A percentile compares a stretch with the other conserved stretches of the same genome.
phyloP scores from a whole-genome alignment of 2,888 invertebrate species.

The Ophion slaviceki region DNA sequence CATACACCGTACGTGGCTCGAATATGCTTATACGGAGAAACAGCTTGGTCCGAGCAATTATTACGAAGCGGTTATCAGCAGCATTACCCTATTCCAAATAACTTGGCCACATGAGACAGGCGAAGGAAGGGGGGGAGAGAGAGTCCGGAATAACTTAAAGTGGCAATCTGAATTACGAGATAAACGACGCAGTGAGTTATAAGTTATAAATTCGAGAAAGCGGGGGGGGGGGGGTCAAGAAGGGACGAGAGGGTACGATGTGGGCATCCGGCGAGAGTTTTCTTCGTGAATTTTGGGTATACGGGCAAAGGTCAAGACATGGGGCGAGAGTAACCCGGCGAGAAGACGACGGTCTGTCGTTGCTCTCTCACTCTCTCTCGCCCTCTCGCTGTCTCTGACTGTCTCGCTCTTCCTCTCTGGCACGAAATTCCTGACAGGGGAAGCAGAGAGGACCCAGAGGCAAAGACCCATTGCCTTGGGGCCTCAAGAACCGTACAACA shows the following conservation, averaged over 20 bases:
- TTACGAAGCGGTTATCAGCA: slow-evolving; percentile 55
- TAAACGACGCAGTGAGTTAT: slow-evolving; percentile 53
- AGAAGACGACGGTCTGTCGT: slow-evolving; percentile 34
- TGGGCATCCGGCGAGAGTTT: slow-evolving; percentile 67
- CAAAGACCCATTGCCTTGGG: slow-evolving; percentile 62
- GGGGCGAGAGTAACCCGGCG: slow-evolving; percentile 41
- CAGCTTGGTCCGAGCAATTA: slow-evolving; percentile 42
- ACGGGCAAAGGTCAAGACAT: slow-evolving; percentile 63
- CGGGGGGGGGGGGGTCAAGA: slow-evolving; percentile 51
- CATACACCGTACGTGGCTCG: slow-evolving; percentile 63
- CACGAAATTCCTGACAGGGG: slow-evolving; percentile 55
- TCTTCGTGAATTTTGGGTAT: slow-evolving; percentile 61
- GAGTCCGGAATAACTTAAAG: slow-evolving; percentile 20
- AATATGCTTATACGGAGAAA: slow-evolving; percentile 45
- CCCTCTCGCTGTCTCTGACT: slow-evolving; percentile 40
- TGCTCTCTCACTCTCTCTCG: slow-evolving; percentile 42
- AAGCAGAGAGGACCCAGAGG: slow-evolving; percentile 57
- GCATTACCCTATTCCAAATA: slow-evolving; percentile 42
- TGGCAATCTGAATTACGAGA: slow-evolving; percentile 57
- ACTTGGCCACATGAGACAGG: slow-evolving; percentile 40
- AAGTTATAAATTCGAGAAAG: slow-evolving; percentile 46
- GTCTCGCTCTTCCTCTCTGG: slow-evolving; percentile 21
- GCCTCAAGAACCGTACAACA: slow-evolving; percentile 56
- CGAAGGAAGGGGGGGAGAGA: slow-evolving; percentile 39
- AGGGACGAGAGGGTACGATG: slow-evolving; percentile 48